Evolutionary conservation across 2,113 vertebrate genomes (phyloP).

Genomic region (Rhynchomys soricoides): DNA sequence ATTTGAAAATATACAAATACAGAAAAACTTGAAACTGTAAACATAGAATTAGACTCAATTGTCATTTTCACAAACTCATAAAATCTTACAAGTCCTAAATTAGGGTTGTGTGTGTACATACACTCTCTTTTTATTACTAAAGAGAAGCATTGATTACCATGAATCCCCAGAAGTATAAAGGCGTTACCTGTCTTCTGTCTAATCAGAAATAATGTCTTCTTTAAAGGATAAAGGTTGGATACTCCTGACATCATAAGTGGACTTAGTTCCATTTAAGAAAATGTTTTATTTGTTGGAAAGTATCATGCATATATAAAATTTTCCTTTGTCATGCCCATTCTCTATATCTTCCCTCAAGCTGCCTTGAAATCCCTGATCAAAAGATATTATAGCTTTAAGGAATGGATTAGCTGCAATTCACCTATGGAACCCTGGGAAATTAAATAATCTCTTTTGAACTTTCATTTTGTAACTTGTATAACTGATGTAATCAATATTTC

Average conservation of each 20-base stretch:
- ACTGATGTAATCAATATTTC: background rate
- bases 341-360: background rate
- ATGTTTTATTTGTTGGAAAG: background rate
- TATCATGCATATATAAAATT: background rate
- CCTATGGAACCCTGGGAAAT: background rate
- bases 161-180: background rate
- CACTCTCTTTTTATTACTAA: background rate
- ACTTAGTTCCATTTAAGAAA: background rate
- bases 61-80: background rate
- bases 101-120: background rate
- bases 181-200: background rate
- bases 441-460: background rate
- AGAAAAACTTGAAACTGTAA: background rate
- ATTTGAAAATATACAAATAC: background rate
- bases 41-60: background rate
- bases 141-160: background rate
- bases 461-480: background rate
- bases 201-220: background rate
- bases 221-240: background rate
- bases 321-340: background rate
- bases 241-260: background rate
- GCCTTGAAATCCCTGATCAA: background rate
- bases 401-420: background rate
- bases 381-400: slow-evolving; percentile 15
- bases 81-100: background rate